Conservation (phyloP, 2,797 vertebrate genomes). For the Pipistrellus kuhlii region DNA sequence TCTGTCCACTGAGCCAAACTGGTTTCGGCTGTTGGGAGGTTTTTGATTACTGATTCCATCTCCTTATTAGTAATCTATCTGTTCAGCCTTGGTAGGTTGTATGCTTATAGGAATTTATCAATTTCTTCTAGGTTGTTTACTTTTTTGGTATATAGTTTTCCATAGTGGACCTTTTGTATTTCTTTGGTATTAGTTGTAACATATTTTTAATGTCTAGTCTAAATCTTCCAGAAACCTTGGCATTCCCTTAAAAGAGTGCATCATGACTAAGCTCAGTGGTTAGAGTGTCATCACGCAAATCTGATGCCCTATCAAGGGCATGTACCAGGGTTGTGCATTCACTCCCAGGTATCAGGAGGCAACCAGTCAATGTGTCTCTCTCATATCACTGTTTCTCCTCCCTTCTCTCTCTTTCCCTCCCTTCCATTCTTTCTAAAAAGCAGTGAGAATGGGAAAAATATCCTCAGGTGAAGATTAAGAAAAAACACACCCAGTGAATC, state of each 20-base stretch:
- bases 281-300: too few relatives aligned
- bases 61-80: background rate
- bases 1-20: too few relatives aligned
- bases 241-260: background rate
- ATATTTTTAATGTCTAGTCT: background rate
- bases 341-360: too few relatives aligned
- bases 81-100: background rate
- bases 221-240: background rate
- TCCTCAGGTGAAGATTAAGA: too few relatives aligned
- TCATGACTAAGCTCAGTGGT: background rate
- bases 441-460: too few relatives aligned
- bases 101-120: background rate
- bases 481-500: background rate
- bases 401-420: too few relatives aligned
- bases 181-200: background rate
- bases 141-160: background rate
- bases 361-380: too few relatives aligned
- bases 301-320: too few relatives aligned
- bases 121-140: background rate
- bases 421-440: too few relatives aligned
- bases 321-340: too few relatives aligned
- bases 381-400: too few relatives aligned
- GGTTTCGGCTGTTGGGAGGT: background rate
- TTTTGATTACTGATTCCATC: background rate
- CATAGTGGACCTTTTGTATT: background rate